Evolutionary conservation across 1,140 invertebrate genomes (phyloP).

Genomic region (Bombus cullumanus): DNA sequence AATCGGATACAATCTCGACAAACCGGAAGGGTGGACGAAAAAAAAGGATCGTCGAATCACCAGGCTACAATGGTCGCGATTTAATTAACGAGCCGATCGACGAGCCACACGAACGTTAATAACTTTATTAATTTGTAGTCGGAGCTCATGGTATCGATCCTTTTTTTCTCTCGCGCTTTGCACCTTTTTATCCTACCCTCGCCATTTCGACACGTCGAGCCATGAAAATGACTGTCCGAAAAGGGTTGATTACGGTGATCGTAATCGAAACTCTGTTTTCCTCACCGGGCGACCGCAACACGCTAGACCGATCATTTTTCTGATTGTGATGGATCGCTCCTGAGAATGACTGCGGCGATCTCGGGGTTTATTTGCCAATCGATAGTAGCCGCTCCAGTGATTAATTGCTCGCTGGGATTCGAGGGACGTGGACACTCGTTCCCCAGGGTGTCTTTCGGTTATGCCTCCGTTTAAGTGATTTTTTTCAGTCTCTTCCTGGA

Average conservation of each 20-base stretch:
- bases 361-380: constrained; percentile 47
- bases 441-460: constrained; percentile 29
- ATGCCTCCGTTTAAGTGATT: neutral
- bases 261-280: constrained; percentile 26
- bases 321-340: constrained; percentile 42
- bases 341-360: constrained; percentile 39
- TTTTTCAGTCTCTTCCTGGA: neutral
- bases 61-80: constrained; percentile 28
- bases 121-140: constrained; percentile 64
- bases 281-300: neutral
- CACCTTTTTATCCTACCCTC: too few relatives aligned
- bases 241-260: constrained; percentile 35
- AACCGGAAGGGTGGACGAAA: neutral
- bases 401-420: constrained; percentile 34
- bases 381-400: constrained; percentile 22
- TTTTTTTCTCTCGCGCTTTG: neutral
- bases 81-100: constrained; percentile 63
- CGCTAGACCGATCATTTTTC: constrained; percentile 27
- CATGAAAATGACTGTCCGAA: constrained; percentile 25
- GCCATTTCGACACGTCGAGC: neutral
- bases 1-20: neutral
- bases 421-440: constrained; percentile 8
- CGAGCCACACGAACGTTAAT: constrained; percentile 48
- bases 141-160: neutral
- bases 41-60: neutral